phyloP scores from a whole-genome alignment of 2,113 vertebrate genomes.

The Catharus fuscescens region DNA sequence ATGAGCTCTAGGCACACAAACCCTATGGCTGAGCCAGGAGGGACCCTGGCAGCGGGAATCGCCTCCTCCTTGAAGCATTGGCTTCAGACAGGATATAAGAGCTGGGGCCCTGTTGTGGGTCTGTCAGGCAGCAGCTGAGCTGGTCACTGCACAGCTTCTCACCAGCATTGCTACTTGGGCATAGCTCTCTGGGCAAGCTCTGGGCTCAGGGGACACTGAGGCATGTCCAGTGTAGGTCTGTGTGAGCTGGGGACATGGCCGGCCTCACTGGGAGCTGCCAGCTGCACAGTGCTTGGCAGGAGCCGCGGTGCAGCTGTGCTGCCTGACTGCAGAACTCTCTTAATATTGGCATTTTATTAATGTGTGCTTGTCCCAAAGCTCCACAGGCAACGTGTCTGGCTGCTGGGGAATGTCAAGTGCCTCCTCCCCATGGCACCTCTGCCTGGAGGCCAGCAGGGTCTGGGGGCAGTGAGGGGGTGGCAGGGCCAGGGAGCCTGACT shows the following conservation, averaged over 20 bases:
- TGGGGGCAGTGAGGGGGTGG: neutral
- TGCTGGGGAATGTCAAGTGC: neutral
- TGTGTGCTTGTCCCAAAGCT: neutral
- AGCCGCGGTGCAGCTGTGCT: rapidly evolving
- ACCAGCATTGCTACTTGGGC: neutral
- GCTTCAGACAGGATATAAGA: neutral
- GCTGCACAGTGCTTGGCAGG: neutral
- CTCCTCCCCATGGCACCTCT: neutral
- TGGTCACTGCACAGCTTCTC: constrained; percentile 38
- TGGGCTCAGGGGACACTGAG: neutral
- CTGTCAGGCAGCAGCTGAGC: neutral
- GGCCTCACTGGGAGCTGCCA: rapidly evolving
- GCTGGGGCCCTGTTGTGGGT: neutral
- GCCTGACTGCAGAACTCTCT: neutral
- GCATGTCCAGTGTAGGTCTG: rapidly evolving
- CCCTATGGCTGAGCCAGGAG: neutral
- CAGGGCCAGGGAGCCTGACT: neutral
- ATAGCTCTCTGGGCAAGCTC: neutral
- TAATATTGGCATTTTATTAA: neutral
- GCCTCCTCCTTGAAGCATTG: neutral
- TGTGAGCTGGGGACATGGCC: neutral
- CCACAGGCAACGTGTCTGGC: neutral
- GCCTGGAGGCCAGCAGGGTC: neutral
- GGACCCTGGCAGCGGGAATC: neutral
- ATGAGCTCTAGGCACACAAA: neutral